Conservation (phyloP, 2,888 invertebrate genomes). For the Stegophylla sp. region DNA sequence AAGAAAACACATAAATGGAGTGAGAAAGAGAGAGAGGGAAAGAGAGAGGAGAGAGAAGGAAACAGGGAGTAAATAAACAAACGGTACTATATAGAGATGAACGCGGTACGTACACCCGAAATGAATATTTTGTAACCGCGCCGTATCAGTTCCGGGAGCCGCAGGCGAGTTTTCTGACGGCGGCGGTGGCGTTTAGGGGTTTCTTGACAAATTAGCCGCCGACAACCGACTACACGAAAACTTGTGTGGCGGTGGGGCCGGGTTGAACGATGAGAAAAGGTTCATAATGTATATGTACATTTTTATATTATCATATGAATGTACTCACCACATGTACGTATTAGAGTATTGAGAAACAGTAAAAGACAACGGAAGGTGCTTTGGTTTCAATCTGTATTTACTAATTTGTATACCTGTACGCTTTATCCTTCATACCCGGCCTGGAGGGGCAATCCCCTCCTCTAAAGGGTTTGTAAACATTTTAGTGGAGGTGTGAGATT, state of each 20-base stretch:
- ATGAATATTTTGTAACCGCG: neutral
- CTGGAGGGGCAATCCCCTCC: no score
- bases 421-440: no score
- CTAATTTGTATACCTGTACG: no score
- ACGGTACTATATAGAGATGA: neutral
- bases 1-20: no score
- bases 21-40: neutral
- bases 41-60: neutral
- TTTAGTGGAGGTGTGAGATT: no score
- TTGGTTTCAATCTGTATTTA: no score
- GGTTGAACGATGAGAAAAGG: constrained; percentile 20
- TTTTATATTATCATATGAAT: neutral
- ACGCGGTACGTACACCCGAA: neutral
- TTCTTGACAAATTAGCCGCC: constrained; percentile 56
- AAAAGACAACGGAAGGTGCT: no score
- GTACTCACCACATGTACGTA: neutral
- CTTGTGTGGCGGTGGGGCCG: neutral
- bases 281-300: no score
- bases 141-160: neutral
- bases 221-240: constrained; percentile 21
- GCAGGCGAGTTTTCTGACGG: neutral
- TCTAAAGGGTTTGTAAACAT: no score
- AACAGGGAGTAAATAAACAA: neutral
- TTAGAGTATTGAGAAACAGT: no score
- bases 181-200: constrained; percentile 36